Evolutionary conservation across 2,888 invertebrate species (phyloP), one percentile per base, ranked within the genome.

Genomic region (Orthonevra nobilis): DNA sequence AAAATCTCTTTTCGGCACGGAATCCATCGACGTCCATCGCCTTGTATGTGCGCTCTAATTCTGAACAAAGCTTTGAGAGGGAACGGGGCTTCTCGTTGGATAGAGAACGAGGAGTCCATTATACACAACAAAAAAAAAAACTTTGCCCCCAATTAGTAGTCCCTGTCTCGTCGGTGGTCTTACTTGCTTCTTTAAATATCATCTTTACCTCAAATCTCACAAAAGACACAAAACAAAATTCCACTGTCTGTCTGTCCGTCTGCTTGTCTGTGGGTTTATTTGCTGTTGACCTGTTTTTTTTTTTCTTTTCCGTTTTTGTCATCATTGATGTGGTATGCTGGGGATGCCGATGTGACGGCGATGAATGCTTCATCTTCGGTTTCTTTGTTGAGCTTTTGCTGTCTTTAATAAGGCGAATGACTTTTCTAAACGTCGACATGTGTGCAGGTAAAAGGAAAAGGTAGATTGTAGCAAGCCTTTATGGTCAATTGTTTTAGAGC

Each of bases 31-130:
- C 40, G 38, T 32, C n/a, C n/a, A n/a, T n/a, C n/a, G n/a, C n/a
- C n/a, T n/a, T n/a, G n/a, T 17, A 4, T 12, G 40, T 15, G 36
- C 60, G 52, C 32, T 64, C 64, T 34, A 54, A 54, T 54, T 40
- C 20, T 44, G n/a, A n/a, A n/a, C n/a, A n/a, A n/a, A n/a, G n/a
- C n/a, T n/a, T n/a, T n/a, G n/a, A n/a, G n/a, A n/a, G n/a, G n/a
- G n/a, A n/a, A n/a, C n/a, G n/a, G n/a, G n/a, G n/a, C n/a, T n/a
- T n/a, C n/a, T n/a, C n/a, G n/a, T n/a, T n/a, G n/a, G n/a, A n/a
- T n/a, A n/a, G n/a, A n/a, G n/a, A n/a, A n/a, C n/a, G n/a, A n/a
- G n/a, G n/a, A n/a, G n/a, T n/a, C n/a, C n/a, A n/a, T n/a, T n/a
- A n/a, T n/a, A n/a, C n/a, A n/a, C n/a, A n/a, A n/a, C n/a, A n/a